A percentile compares a stretch with the other conserved stretches of the same genome.
These are phyloP conservation scores for Ochropleura leucogaster DNA, from an alignment of 2,888 invertebrate species.

Conservation along the genomic window DNA sequence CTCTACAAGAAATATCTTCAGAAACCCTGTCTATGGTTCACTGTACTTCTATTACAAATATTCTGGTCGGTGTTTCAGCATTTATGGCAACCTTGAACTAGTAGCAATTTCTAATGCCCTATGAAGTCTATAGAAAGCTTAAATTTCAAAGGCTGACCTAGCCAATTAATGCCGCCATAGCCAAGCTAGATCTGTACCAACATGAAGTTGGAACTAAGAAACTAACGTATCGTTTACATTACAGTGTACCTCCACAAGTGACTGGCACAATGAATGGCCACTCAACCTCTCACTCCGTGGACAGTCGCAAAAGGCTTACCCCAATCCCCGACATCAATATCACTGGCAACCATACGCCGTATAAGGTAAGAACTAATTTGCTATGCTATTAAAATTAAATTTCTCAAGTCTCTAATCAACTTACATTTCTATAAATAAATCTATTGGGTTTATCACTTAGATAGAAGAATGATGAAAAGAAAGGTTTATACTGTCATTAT, in stretches of 20 bases:
- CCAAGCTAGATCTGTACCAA: background rate
- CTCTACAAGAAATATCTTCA: no score
- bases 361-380: slow-evolving; percentile 88
- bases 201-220: background rate
- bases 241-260: slow-evolving; percentile 85
- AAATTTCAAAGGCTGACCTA: slow-evolving; percentile 1
- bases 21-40: no score
- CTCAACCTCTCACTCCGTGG: slow-evolving; percentile 86
- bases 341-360: slow-evolving; percentile 93
- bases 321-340: slow-evolving; percentile 93
- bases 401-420: no score
- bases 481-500: no score
- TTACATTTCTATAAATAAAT: no score
- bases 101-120: no score
- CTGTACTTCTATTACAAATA: no score
- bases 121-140: no score
- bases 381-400: background rate
- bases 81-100: no score
- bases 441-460: no score
- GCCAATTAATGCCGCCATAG: background rate
- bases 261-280: slow-evolving; percentile 87
- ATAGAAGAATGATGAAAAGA: no score
- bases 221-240: slow-evolving; percentile 50
- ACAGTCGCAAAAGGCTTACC: slow-evolving; percentile 91
- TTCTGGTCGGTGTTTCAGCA: no score